These are phyloP conservation scores for Sceloporus undulatus DNA, from an alignment of 2,113 vertebrate genomes.

Conservation along the genomic window DNA sequence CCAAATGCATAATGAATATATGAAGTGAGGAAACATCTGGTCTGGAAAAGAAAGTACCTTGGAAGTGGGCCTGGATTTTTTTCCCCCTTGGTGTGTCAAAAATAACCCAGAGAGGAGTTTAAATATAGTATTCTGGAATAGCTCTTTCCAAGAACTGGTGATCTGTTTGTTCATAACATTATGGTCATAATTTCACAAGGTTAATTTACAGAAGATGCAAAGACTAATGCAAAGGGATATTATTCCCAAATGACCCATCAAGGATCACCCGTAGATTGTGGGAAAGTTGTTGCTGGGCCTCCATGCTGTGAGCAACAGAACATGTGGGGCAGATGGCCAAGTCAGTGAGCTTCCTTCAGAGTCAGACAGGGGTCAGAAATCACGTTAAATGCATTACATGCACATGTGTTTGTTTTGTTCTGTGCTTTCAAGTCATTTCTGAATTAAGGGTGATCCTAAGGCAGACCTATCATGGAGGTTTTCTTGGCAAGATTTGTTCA, in stretches of 20 bases:
- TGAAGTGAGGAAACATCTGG: background rate
- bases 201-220: conserved; percentile 16
- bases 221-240: background rate
- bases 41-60: background rate
- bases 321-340: background rate
- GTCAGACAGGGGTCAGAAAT: background rate
- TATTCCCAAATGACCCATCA: background rate
- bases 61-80: background rate
- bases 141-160: conserved; percentile 36
- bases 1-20: background rate
- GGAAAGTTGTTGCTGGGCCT: background rate
- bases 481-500: too few relatives aligned
- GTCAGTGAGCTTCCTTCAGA: background rate
- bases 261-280: background rate
- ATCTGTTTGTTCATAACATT: conserved; percentile 19
- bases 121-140: conserved; percentile 30
- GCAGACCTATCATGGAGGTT: background rate
- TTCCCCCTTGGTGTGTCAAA: background rate
- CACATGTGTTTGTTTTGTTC: background rate
- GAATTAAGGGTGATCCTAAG: background rate
- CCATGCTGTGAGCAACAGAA: background rate
- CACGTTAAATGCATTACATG: background rate
- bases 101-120: conserved; percentile 30
- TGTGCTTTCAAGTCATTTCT: too few relatives aligned
- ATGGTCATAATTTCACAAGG: background rate